Percentiles rank a stretch among this genome's conserved stretches.
phyloP scores from a whole-genome alignment of 1,140 invertebrate species.

The Solenopsis fugax region DNA sequence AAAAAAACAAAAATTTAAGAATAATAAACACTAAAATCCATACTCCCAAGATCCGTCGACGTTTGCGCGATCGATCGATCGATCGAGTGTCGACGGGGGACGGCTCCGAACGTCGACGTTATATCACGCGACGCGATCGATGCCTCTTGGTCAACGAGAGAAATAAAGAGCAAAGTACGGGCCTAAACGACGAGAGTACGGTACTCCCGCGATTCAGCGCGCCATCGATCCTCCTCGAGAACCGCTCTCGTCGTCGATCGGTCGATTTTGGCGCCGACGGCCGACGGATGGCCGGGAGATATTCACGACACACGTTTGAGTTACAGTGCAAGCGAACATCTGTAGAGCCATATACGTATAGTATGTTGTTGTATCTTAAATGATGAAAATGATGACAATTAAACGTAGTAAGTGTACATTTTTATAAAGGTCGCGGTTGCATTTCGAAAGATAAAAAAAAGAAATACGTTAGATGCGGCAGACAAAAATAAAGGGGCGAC shows the following conservation, averaged over 20 bases:
- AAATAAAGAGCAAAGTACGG: conserved; percentile 59
- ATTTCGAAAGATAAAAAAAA: conserved; percentile 73
- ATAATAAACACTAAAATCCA: conserved; percentile 75
- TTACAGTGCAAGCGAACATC: conserved; percentile 87
- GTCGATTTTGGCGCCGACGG: conserved; percentile 56
- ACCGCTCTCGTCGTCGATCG: conserved; percentile 43
- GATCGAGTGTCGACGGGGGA: conserved; percentile 59
- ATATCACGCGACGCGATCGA: conserved; percentile 38
- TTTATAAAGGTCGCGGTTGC: conserved; percentile 80
- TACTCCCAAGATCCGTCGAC: conserved; percentile 57
- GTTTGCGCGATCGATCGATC: conserved; percentile 54
- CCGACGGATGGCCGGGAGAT: conserved; percentile 65
- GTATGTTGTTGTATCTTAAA: conserved; percentile 87
- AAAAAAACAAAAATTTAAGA: conserved; percentile 75
- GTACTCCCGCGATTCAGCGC: conserved; percentile 51
- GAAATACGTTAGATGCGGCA: conserved; percentile 62
- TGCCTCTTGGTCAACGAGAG: conserved; percentile 69
- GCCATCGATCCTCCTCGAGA: conserved; percentile 53
- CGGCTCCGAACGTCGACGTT: conserved; percentile 10
- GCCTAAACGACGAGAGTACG: conserved; percentile 66
- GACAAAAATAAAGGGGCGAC: conserved; percentile 67
- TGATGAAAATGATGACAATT: conserved; percentile 78
- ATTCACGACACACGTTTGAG: conserved; percentile 86
- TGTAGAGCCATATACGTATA: conserved; percentile 87
- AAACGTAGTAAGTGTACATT: conserved; percentile 83